Evolutionary conservation across 2,113 vertebrate species (phyloP), one percentile per base, ranked within the genome.

Genomic region (Sander lucioperca): DNA sequence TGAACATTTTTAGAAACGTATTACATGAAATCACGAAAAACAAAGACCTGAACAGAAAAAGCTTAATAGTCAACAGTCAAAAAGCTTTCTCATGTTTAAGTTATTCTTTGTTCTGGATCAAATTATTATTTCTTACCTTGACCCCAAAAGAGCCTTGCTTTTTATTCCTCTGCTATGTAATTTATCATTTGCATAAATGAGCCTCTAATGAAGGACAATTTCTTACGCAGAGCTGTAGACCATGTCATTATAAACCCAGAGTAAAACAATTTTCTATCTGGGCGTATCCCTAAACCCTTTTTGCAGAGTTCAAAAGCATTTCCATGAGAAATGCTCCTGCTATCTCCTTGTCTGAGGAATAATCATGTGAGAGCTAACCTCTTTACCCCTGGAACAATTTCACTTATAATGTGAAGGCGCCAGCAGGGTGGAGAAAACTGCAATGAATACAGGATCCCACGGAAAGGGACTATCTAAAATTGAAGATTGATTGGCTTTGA

Each of bases 1-100:
- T 80, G 54, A 78, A 25, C 85, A 83, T 90, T 86, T 88, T 84
- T 33, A 56, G 54, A 84, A 27, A 62, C 82, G 58, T 48, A 54
- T 43, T 74, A 73, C 75, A 82, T 68, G 65, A 83, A 75, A 67
- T 70, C 59, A 74, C 56, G 56, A 68, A 86, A 88, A 86, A 88
- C 68, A 88, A 82, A 84, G 58, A 48, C 6, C 25, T 39, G 65
- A 66, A n/a, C 21, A 54, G 59, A 33, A 33, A 33, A 43, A 11
- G 39, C 2, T 10, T 39, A 39, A 39, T 39, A 39, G 39, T 39
- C 36, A 39, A 39, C 39, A 39, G 39, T 39, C 10, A 73, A 59
- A 54, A 78, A 33, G 12, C 62, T 74, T 23, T 65, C 4, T 27
- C 16, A 54, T 50, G 13, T 39, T 8, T 6, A 30, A 62, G 25